These are phyloP conservation scores for Nomada hirtipes DNA, from an alignment of 2,888 invertebrate genomes.

Conservation along the genomic window DNA sequence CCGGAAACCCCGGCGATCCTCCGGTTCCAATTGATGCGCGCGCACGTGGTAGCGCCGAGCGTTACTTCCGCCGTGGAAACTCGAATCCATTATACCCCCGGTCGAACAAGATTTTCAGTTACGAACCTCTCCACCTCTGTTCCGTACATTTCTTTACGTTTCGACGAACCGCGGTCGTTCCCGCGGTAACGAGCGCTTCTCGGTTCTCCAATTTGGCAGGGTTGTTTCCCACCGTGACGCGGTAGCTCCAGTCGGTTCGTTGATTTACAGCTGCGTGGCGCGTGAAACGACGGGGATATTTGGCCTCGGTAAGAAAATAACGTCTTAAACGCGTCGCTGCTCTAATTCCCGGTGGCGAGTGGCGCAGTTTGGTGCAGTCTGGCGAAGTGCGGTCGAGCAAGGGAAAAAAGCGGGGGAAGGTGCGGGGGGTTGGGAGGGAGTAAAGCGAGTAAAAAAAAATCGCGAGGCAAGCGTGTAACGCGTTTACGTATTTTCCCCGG, in stretches of 20 bases:
- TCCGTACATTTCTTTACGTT: neutral
- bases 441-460: neutral
- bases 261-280: constrained; percentile 37
- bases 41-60: neutral
- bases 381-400: neutral
- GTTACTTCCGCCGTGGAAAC: constrained; percentile 1
- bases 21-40: constrained; percentile 1
- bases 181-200: constrained; percentile 2
- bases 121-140: neutral
- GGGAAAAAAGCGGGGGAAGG: neutral
- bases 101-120: no score
- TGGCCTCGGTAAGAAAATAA: constrained; percentile 15
- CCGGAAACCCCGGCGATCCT: neutral
- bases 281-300: constrained; percentile 36
- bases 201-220: constrained; percentile 37
- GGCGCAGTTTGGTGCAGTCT: constrained; percentile 48
- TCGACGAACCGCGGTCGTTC: neutral
- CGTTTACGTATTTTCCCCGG: constrained; percentile 51
- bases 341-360: constrained; percentile 51
- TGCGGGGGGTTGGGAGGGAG: neutral
- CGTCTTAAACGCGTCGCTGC: constrained; percentile 39
- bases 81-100: neutral
- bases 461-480: constrained; percentile 30
- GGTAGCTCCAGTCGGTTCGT: neutral
- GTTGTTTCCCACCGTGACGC: constrained; percentile 19